Base-by-base conservation (phyloP, 2,797 vertebrate species). In the Anguilla pacifica region DNA sequence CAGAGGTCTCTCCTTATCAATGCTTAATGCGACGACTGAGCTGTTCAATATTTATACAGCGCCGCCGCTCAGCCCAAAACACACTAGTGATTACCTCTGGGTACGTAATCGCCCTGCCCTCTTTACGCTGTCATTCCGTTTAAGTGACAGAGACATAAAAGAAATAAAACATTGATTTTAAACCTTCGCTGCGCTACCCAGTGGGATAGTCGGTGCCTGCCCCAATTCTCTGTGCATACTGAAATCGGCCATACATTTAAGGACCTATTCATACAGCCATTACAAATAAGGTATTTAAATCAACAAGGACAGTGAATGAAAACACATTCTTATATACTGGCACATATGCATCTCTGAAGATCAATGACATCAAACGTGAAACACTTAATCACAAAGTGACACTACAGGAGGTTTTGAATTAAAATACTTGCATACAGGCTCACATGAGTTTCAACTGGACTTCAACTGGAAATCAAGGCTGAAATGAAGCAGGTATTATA, bases 41-140 rank as follows among this genome's bases (percentile, higher is more conserved):
- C 6, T 28, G 81, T 39, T 79, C 25, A 70, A 88, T 86, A 88
- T 89, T 87, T 59, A 87, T 86, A 35, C 35, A 31, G 22, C 25
- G 5, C 46, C 43, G 22, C 4, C 51, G 39, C n/a, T 81, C 77
- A 10, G 13, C n/a, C 82, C 39, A 2, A 28, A n/a, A 43, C 59
- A 39, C 46, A 61, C 22, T 35, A 72, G 39, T 53, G 57, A 82
- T 87, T 87, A 87, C 74, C 57, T 89, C 81, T 55, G 59, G 83
- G 49, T 57, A 51, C 57, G 53, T 57, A 85, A 81, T 11, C 43
- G 22, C 28, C 39, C 22, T 28, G 31, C 2, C 67, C 70, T 81
- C 55, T 87, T 87, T 85, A 19, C 53, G 55, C 83, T 85, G 88
- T 87, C 88, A 87, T 55, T 88, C 67, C 46, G 28, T 28, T 51